Evolutionary conservation across 2,797 vertebrate species (phyloP).

Genomic region (Pantherophis vulpinus): DNA sequence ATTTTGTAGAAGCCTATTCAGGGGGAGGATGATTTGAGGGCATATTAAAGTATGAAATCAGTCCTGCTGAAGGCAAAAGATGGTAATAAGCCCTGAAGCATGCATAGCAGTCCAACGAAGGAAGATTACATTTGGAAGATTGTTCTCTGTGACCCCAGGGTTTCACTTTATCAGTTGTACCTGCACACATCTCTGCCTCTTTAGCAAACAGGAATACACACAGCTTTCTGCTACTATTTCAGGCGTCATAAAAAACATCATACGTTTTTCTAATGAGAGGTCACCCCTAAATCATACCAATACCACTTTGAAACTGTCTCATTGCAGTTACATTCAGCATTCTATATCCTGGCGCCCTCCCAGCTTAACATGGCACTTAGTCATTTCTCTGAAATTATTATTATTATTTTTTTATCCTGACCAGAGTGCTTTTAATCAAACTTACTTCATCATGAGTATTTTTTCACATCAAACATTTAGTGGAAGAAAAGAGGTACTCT

Average conservation of each 20-base stretch:
- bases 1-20: neutral
- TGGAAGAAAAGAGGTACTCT: neutral
- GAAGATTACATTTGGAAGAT: neutral
- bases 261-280: neutral
- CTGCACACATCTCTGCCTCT: neutral
- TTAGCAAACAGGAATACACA: neutral
- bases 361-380: neutral
- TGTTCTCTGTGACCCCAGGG: neutral
- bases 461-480: neutral
- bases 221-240: neutral
- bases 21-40: no score
- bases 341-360: neutral
- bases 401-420: neutral
- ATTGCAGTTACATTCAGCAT: neutral
- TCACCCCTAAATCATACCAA: neutral
- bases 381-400: neutral
- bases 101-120: neutral
- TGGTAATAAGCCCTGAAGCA: neutral
- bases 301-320: neutral
- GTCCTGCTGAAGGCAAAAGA: constrained; percentile 5
- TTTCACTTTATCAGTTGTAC: neutral
- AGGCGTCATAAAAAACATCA: neutral
- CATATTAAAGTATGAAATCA: constrained; percentile 29
- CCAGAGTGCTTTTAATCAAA: neutral
- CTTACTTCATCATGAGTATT: neutral